phyloP scores from a whole-genome alignment of 2,797 vertebrate species.

The Aythya fuligula region DNA sequence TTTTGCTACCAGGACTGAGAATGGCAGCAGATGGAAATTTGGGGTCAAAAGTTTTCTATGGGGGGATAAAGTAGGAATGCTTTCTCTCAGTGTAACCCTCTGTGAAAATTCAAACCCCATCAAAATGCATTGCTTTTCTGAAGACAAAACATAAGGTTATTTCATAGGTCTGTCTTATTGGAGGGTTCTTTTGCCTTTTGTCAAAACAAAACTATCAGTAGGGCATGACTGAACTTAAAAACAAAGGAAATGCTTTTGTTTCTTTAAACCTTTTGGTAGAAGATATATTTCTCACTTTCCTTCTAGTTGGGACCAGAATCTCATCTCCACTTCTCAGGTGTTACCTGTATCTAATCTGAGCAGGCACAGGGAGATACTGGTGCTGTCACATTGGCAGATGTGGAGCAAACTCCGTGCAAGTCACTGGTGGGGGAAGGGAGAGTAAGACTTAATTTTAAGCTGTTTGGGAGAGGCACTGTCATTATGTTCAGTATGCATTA shows the following conservation, averaged over 20 bases:
- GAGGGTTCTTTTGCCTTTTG: not conserved
- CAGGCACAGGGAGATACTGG: not conserved
- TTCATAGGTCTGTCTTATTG: not conserved
- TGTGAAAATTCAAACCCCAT: not conserved
- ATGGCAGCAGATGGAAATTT: not conserved
- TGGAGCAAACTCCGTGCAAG: not conserved
- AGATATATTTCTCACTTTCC: slow-evolving; percentile 2
- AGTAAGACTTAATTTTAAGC: slow-evolving; percentile 43
- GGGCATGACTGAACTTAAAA: not conserved
- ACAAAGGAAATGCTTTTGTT: not conserved
- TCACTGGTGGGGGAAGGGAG: not conserved
- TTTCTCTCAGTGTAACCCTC: not conserved
- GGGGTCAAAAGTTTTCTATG: not conserved
- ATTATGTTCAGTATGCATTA: slow-evolving; percentile 50
- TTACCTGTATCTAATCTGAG: slow-evolving; percentile 6
- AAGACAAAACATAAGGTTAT: not conserved
- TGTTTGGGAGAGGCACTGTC: slow-evolving; percentile 62
- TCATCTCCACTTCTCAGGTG: not conserved
- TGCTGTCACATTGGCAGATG: not conserved
- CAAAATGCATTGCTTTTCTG: not conserved
- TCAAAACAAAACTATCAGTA: not conserved
- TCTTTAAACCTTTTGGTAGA: slow-evolving; percentile 23
- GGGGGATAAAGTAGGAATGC: not conserved
- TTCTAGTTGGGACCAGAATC: not conserved
- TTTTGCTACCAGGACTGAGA: not conserved